These are phyloP conservation scores for Noctua janthina DNA, from an alignment of 2,888 invertebrate genomes.

Conservation along the genomic window DNA sequence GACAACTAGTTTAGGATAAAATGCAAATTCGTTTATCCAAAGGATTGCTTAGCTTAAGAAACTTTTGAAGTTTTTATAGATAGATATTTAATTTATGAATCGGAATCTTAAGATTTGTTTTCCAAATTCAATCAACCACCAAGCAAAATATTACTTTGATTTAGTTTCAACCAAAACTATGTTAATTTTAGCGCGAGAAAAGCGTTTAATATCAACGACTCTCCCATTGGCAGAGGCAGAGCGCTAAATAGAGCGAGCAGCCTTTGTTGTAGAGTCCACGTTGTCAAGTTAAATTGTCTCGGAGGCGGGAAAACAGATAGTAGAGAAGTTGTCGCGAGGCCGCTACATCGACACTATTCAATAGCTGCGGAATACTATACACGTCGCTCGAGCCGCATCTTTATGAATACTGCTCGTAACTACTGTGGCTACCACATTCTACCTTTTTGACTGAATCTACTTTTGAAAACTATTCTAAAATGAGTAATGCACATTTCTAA, in stretches of 20 bases:
- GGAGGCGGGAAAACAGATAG: slow-evolving; percentile 88
- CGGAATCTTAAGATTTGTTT: neutral
- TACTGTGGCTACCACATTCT: slow-evolving; percentile 45
- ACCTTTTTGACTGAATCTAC: slow-evolving; percentile 1
- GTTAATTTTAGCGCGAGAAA: slow-evolving; percentile 59
- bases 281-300: slow-evolving; percentile 90
- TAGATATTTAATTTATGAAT: slow-evolving; percentile 10
- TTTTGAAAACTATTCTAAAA: neutral
- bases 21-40: slow-evolving; percentile 26
- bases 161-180: slow-evolving; percentile 44
- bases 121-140: slow-evolving; percentile 9
- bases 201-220: slow-evolving; percentile 76
- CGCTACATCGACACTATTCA: slow-evolving; percentile 86
- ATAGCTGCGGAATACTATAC: slow-evolving; percentile 71
- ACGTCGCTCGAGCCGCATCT: slow-evolving; percentile 52
- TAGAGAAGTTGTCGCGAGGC: slow-evolving; percentile 85
- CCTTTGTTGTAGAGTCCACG: slow-evolving; percentile 85
- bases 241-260: slow-evolving; percentile 85
- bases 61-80: neutral
- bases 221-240: slow-evolving; percentile 76
- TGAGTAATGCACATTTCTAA: neutral
- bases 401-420: slow-evolving; percentile 53
- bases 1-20: slow-evolving; percentile 36
- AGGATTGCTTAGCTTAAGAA: neutral
- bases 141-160: slow-evolving; percentile 18